Conservation (phyloP, 2,888 invertebrate species). For the Brachyopa scutellaris region DNA sequence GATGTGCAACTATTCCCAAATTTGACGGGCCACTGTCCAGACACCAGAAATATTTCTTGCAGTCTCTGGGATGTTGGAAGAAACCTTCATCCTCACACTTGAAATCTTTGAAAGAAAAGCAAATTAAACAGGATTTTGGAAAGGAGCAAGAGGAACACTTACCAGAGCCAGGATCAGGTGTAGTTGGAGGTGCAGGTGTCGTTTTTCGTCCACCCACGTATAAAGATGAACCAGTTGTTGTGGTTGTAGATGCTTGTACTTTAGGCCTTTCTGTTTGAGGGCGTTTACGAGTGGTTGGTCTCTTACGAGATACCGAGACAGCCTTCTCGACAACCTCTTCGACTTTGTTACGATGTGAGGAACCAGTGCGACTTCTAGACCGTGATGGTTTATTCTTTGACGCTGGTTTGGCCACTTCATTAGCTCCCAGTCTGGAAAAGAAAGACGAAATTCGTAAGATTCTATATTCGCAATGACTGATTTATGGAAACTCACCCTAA, state of each 20-base stretch:
- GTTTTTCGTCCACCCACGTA: conserved; percentile 82
- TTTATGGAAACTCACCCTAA: conserved; percentile 83
- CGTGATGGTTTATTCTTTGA: conserved; percentile 78
- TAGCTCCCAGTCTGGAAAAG: conserved; percentile 78
- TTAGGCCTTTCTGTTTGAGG: conserved; percentile 62
- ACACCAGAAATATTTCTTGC: conserved; percentile 98
- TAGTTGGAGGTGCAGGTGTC: conserved; percentile 88
- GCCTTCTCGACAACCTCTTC: conserved; percentile 74
- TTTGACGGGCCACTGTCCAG: conserved; percentile 94
- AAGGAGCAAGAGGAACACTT: no score
- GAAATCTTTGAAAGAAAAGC: conserved; percentile 85
- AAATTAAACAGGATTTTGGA: not conserved
- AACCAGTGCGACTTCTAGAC: conserved; percentile 78
- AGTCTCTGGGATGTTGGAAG: conserved; percentile 94
- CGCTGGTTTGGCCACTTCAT: conserved; percentile 79
- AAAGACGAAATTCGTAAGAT: not conserved
- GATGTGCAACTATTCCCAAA: conserved; percentile 94
- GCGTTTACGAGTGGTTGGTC: conserved; percentile 66
- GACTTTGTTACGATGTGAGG: conserved; percentile 75
- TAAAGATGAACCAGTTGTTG: conserved; percentile 77
- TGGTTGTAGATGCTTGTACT: conserved; percentile 76
- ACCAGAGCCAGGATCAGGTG: conserved; percentile 94
- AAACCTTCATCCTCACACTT: conserved; percentile 97
- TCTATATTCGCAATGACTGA: conserved; percentile 13
- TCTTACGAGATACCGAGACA: conserved; percentile 71